Evolutionary conservation across 2,888 invertebrate genomes (phyloP).

Genomic region (Tribolium freemani): DNA sequence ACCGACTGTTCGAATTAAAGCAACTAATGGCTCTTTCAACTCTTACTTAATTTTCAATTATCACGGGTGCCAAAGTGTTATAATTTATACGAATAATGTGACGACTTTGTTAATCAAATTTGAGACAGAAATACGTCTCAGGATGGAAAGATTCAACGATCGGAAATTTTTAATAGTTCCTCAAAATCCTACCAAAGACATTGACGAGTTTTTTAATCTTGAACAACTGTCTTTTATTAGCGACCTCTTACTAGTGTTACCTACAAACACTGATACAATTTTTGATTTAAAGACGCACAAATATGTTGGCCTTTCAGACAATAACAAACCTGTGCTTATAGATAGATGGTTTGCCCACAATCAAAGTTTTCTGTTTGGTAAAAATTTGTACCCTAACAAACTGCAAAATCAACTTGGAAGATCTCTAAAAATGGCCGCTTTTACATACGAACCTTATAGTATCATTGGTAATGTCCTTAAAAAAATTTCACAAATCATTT

Average conservation of each 20-base stretch:
- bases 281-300: constrained; percentile 33
- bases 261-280: not conserved
- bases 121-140: constrained; percentile 18
- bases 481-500: not conserved
- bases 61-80: constrained; percentile 36
- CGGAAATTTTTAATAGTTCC: constrained; percentile 30
- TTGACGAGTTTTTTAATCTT: constrained; percentile 26
- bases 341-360: constrained; percentile 36
- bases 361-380: constrained; percentile 41
- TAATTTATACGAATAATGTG: constrained; percentile 13
- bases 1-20: constrained; percentile 35
- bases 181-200: not conserved
- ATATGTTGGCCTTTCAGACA: constrained; percentile 15
- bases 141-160: constrained; percentile 28
- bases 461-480: constrained; percentile 57
- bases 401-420: constrained; percentile 52
- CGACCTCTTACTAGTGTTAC: constrained; percentile 16
- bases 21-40: not conserved
- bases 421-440: constrained; percentile 69
- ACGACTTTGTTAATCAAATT: constrained; percentile 10
- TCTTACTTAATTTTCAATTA: constrained; percentile 23
- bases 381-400: constrained; percentile 57
- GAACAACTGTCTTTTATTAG: constrained; percentile 28
- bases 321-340: constrained; percentile 9
- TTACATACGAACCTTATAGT: constrained; percentile 73